A percentile compares a stretch with the other conserved stretches of the same genome.
phyloP scores from a whole-genome alignment of 2,888 invertebrate genomes.

The Smittia aterrima region DNA sequence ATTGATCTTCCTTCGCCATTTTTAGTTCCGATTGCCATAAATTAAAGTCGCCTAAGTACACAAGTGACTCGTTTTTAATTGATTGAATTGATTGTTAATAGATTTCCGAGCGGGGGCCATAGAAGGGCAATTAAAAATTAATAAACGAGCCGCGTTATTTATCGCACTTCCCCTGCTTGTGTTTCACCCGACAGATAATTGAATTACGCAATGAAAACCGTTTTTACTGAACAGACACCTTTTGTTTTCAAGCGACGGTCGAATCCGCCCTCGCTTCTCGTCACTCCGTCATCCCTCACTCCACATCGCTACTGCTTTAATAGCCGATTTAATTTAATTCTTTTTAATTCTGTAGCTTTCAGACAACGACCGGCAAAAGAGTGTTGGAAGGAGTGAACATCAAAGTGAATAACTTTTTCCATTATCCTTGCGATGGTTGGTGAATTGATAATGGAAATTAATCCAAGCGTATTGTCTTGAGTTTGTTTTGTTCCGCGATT shows the following conservation, averaged over 20 bases:
- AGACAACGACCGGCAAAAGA: background rate
- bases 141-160: background rate
- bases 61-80: background rate
- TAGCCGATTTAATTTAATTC: background rate
- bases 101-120: background rate
- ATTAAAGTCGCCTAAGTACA: background rate
- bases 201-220: background rate
- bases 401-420: constrained; percentile 25
- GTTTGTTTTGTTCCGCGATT: background rate
- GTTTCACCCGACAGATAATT: background rate
- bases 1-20: background rate
- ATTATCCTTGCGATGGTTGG: background rate
- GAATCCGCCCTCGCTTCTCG: background rate
- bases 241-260: background rate
- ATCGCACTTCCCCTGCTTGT: background rate
- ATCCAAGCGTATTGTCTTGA: constrained; percentile 1
- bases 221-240: constrained; percentile 3
- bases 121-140: background rate
- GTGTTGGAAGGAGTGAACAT: constrained; percentile 4
- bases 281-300: background rate
- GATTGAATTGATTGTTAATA: background rate
- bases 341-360: background rate
- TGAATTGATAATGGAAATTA: constrained; percentile 24
- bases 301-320: background rate
- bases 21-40: background rate